These are phyloP conservation scores for Drosophila acutilabella DNA, from an alignment of 2,888 invertebrate genomes.

Conservation along the genomic window DNA sequence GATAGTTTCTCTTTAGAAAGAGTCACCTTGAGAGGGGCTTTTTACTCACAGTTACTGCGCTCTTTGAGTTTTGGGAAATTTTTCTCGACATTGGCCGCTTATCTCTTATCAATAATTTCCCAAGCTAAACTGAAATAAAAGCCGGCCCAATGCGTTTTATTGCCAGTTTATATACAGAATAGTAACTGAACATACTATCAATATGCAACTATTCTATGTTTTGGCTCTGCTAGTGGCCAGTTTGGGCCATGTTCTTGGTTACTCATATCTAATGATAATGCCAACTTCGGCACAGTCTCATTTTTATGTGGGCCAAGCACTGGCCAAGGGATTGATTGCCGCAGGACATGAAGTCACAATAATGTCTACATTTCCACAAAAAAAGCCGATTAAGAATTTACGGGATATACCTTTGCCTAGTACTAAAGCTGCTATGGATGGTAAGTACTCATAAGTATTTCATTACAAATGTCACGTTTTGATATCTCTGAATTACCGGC, in stretches of 20 bases:
- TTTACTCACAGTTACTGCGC: not conserved
- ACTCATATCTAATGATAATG: conserved; percentile 67
- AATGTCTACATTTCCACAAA: conserved; percentile 78
- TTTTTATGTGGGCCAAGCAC: conserved; percentile 72
- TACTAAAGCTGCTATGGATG: conserved; percentile 44
- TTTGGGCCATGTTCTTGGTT: conserved; percentile 46
- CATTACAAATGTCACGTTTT: conserved; percentile 15
- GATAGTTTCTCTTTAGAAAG: conserved; percentile 1
- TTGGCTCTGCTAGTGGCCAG: conserved; percentile 10
- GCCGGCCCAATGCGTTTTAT: rapidly evolving
- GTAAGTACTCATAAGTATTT: conserved; percentile 38
- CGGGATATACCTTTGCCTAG: conserved; percentile 60
- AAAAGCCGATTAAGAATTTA: conserved; percentile 71
- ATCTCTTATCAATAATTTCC: not conserved
- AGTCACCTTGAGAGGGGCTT: not conserved
- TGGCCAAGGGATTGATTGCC: conserved; percentile 79
- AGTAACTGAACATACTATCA: not conserved
- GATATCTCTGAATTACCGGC: conserved; percentile 22
- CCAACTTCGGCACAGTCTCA: conserved; percentile 70
- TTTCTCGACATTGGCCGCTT: not conserved
- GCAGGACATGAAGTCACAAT: conserved; percentile 84
- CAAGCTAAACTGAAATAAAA: not conserved
- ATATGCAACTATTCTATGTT: conserved; percentile 9
- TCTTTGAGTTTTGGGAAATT: not conserved
- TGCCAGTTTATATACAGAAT: conserved; percentile 8